These are phyloP conservation scores for Pluvialis apricaria DNA, from an alignment of 2,113 vertebrate genomes.

Conservation along the genomic window DNA sequence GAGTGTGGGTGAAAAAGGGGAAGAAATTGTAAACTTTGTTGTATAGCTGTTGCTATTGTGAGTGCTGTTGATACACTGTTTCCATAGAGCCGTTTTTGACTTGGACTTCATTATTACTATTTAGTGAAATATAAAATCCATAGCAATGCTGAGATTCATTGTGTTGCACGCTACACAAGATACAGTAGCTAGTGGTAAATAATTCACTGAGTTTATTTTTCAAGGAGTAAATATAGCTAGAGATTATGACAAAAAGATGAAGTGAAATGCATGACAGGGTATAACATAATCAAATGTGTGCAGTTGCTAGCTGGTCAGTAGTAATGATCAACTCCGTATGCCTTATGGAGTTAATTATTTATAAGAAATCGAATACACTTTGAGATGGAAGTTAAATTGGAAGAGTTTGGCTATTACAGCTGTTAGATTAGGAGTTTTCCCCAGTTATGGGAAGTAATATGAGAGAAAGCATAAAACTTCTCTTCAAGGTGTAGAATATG, in stretches of 20 bases:
- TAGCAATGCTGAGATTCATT: background rate
- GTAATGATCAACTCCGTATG: background rate
- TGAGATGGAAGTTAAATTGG: background rate
- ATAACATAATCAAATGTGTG: background rate
- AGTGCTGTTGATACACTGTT: background rate
- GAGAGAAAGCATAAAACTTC: background rate
- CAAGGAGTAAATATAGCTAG: background rate
- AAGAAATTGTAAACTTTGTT: background rate
- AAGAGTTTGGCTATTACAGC: background rate
- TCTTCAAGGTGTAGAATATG: background rate
- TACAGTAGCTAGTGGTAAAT: background rate
- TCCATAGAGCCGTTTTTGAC: background rate
- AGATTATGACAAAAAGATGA: background rate
- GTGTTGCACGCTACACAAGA: background rate
- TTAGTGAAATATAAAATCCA: background rate
- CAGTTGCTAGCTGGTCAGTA: background rate
- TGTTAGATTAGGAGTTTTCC: background rate
- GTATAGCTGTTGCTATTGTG: background rate
- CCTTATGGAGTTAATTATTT: background rate
- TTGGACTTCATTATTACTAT: background rate
- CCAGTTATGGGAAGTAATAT: background rate
- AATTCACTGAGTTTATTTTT: background rate
- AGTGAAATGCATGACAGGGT: background rate
- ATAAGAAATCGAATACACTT: background rate
- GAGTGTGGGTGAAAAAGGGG: background rate